These are phyloP conservation scores for Coenonympha glycerion DNA, from an alignment of 2,888 invertebrate species.

Conservation along the genomic window DNA sequence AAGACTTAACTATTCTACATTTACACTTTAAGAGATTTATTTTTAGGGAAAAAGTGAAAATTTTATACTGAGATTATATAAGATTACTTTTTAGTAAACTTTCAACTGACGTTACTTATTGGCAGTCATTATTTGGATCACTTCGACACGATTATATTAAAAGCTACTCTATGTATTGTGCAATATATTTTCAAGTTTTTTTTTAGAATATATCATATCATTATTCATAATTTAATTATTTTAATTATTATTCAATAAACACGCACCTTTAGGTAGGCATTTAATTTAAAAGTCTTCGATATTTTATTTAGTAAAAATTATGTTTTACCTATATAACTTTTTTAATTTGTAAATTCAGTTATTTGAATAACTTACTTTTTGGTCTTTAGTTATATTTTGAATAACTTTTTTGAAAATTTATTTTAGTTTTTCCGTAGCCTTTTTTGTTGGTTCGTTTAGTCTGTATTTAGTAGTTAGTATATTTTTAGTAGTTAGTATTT, in stretches of 20 bases:
- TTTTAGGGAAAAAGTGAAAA: conserved; percentile 30
- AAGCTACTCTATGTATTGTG: conserved; percentile 19
- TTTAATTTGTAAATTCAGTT: conserved; percentile 5
- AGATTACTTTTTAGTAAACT: conserved; percentile 24
- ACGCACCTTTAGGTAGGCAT: conserved; percentile 4
- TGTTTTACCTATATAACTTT: conserved; percentile 9
- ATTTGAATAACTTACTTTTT: not conserved
- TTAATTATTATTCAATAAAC: conserved; percentile 8
- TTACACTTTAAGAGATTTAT: conserved; percentile 42
- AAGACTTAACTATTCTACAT: conserved; percentile 41
- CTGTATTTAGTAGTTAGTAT: conserved; percentile 11
- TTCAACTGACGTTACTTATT: conserved; percentile 31
- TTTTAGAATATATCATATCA: no score
- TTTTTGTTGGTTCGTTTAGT: conserved; percentile 9
- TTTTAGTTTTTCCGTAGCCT: not conserved
- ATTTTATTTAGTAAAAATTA: conserved; percentile 6
- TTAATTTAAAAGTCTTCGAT: conserved; percentile 13
- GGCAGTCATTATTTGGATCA: conserved; percentile 28
- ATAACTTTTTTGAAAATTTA: conserved; percentile 7
- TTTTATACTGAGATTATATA: conserved; percentile 35
- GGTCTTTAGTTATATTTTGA: conserved; percentile 1
- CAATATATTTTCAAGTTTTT: conserved; percentile 14
- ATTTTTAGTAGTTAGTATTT: conserved; percentile 28
- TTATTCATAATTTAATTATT: no score
- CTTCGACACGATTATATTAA: conserved; percentile 21